Percentiles rank a stretch among this genome's conserved stretches.
phyloP scores from a whole-genome alignment of 2,797 vertebrate species.

The Spinus olivaceus region DNA sequence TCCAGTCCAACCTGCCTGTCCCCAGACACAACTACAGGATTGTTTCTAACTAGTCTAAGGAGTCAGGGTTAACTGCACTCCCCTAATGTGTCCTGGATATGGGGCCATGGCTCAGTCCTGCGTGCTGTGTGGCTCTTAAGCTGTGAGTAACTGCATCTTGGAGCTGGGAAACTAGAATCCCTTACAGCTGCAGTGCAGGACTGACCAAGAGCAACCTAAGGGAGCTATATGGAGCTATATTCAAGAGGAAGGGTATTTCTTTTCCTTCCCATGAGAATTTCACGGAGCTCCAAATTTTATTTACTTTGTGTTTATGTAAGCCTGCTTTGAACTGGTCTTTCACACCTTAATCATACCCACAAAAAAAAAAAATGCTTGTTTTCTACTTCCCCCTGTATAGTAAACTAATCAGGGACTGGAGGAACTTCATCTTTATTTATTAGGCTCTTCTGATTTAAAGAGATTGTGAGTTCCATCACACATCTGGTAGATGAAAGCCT shows the following conservation, averaged over 20 bases:
- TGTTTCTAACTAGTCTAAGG: not conserved
- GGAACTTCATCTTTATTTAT: slow-evolving; percentile 34
- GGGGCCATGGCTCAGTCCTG: not conserved
- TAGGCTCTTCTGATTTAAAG: slow-evolving; percentile 24
- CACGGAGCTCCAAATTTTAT: not conserved
- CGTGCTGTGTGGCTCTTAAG: not conserved
- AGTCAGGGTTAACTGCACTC: not conserved
- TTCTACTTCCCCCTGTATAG: not conserved
- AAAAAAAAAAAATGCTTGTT: not conserved
- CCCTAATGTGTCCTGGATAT: not conserved
- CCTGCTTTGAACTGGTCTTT: slow-evolving; percentile 8
- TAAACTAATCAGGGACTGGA: slow-evolving; percentile 11
- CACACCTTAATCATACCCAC: not conserved
- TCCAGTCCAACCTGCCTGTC: not conserved
- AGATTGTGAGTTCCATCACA: slow-evolving; percentile 16
- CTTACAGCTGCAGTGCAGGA: not conserved
- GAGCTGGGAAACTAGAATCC: not conserved
- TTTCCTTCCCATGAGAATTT: not conserved
- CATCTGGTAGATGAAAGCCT: slow-evolving; percentile 25
- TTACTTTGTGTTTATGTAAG: not conserved
- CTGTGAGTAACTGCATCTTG: not conserved
- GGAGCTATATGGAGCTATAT: not conserved
- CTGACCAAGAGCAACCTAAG: not conserved
- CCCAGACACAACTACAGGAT: not conserved
- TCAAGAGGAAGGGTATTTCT: not conserved